Base-by-base conservation (phyloP, 2,113 vertebrate genomes). In the Asarcornis scutulata region DNA sequence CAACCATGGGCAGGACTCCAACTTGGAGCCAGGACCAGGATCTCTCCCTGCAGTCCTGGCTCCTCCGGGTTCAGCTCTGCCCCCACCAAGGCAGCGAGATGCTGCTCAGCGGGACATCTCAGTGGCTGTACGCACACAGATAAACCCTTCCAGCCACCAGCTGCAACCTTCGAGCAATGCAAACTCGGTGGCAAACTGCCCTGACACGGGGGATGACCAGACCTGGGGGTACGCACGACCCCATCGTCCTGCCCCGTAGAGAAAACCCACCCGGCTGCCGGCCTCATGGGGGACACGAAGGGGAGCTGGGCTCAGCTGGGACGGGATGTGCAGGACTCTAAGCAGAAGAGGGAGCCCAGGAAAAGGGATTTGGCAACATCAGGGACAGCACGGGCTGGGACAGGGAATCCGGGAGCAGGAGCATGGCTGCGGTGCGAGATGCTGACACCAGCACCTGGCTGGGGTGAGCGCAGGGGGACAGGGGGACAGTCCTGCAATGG, bases 41-140 rank as follows among this genome's bases (percentile, higher is more conserved):
- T 18, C 7, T 72, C 34, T 15, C 36, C 2, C 62, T 69, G 40
- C 76, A 17, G 36, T 25, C 20, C 31, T 23, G 48, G 48, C 48
- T 50, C 48, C 48, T 23, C 48, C 11, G 48, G 48, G 9, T 50
- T 50, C 23, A 83, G 29, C 29, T 69, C 44, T 60, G 25, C 15
- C 29, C 46, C 31, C 52, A 27, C 21, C 59, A 74, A 32, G 8
- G 32, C 17, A 6, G 13, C 4, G 42, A 62, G 23, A 6, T 38
- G 13, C 38, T 14, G 44, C 74, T 59, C 50, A 11, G 11, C 2
- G 1, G 6, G 31, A 38, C 62, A 20, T 2, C 69, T 36, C 42
- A 23, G 16, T 0, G 0, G 18, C 11, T 0, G 6, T 38, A 22
- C 4, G 2, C 3, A 1, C 1, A 1, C 22, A 1, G 3, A 9